Evolutionary conservation across 64 coral and sea anemone genomes (phyloP).

Genomic region (Cladopsammia gracilis): DNA sequence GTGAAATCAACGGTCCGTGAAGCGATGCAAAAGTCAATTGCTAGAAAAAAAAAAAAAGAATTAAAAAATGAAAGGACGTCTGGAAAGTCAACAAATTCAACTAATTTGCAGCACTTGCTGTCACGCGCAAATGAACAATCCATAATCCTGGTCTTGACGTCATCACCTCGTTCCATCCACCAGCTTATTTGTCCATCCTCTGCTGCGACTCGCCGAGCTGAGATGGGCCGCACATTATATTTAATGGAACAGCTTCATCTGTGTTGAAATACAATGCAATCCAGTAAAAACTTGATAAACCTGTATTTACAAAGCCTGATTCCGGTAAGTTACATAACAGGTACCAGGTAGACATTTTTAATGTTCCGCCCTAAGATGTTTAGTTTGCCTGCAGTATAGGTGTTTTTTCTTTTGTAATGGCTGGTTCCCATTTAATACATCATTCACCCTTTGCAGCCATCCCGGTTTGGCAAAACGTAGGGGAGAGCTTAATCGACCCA

Average conservation of each 20-base stretch:
- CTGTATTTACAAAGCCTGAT: no score
- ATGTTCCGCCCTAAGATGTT: no score
- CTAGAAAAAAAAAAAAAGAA: no score
- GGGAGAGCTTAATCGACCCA: no score
- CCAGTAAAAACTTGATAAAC: background rate
- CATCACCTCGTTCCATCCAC: background rate
- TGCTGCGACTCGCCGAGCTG: slow-evolving; percentile 80
- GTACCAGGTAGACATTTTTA: no score
- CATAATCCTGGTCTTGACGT: background rate
- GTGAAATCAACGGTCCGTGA: slow-evolving; percentile 18
- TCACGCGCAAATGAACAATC: background rate
- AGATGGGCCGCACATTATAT: slow-evolving; percentile 94
- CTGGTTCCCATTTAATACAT: no score
- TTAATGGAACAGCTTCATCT: slow-evolving; percentile 90
- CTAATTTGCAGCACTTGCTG: background rate
- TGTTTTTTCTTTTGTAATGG: no score
- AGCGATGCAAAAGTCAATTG: background rate
- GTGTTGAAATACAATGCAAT: background rate
- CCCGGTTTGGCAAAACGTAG: no score
- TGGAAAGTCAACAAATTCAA: background rate
- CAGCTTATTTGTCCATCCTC: slow-evolving; percentile 81
- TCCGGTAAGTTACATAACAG: no score
- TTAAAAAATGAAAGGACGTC: slow-evolving; percentile 4
- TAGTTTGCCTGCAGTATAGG: no score
- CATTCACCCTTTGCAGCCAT: no score